Conservation (phyloP, 2,113 vertebrate genomes). For the Diadophis punctatus region DNA sequence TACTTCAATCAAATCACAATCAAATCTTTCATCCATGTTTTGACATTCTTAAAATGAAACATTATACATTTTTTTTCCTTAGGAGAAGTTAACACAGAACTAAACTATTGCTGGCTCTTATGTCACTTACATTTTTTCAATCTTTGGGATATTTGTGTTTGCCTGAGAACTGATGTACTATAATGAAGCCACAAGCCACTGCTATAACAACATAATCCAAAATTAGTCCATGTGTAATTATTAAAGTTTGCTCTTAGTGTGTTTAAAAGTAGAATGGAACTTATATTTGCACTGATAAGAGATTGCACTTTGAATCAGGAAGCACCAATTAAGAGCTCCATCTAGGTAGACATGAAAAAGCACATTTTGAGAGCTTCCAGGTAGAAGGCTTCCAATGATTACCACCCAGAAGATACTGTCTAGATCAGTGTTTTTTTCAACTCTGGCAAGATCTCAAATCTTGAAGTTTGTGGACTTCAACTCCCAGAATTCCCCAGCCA, state of each 20-base stretch:
- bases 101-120: conserved; percentile 9
- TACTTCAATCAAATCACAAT: conserved; percentile 45
- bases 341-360: not conserved
- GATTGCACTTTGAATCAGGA: not conserved
- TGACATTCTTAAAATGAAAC: not conserved
- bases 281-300: not conserved
- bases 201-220: not conserved
- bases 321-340: not conserved
- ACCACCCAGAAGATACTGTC: not conserved
- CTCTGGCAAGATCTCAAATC: not conserved
- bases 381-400: not conserved
- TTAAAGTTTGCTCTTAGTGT: not conserved
- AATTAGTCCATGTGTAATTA: not conserved
- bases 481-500: not conserved
- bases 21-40: conserved; percentile 32
- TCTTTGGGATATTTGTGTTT: not conserved
- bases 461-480: not conserved
- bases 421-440: not conserved
- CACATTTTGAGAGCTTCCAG: not conserved
- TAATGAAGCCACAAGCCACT: not conserved
- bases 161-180: not conserved
- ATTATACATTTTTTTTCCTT: not conserved
- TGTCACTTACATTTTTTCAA: not conserved
- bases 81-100: not conserved
- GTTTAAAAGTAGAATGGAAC: not conserved